Conservation (phyloP, 2,113 vertebrate species). For the Engraulis encrasicolus region DNA sequence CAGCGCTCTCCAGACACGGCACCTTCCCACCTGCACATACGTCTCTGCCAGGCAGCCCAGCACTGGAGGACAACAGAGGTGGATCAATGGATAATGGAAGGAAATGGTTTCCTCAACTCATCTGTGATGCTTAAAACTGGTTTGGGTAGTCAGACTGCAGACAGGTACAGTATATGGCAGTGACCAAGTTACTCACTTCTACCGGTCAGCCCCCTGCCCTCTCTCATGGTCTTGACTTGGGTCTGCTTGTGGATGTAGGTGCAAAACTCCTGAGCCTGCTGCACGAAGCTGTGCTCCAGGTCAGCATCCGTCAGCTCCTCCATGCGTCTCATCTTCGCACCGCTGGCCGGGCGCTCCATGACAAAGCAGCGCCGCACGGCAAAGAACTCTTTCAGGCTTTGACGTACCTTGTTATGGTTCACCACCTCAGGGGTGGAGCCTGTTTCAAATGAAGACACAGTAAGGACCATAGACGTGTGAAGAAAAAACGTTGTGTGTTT, state of each 20-base stretch:
- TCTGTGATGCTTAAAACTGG: not conserved
- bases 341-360: conserved; percentile 44
- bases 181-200: conserved; percentile 46
- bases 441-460: not conserved
- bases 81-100: not conserved
- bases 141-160: too few relatives aligned
- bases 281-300: conserved; percentile 50
- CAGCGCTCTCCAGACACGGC: conserved; percentile 63
- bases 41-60: conserved; percentile 46
- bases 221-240: conserved; percentile 53
- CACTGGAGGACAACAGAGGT: conserved; percentile 35
- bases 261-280: conserved; percentile 51
- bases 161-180: not conserved
- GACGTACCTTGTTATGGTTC: conserved; percentile 40
- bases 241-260: conserved; percentile 45
- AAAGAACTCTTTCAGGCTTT: conserved; percentile 51
- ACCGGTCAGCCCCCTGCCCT: conserved; percentile 50
- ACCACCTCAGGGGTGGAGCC: not conserved
- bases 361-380: conserved; percentile 56
- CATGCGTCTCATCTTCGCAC: conserved; percentile 37
- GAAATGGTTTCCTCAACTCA: not conserved
- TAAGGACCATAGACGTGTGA: not conserved
- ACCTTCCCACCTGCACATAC: conserved; percentile 55
- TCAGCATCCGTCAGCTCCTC: conserved; percentile 41
- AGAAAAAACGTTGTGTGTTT: too few relatives aligned